Base-by-base conservation (phyloP, 2,113 vertebrate genomes). In the Tachycineta bicolor region DNA sequence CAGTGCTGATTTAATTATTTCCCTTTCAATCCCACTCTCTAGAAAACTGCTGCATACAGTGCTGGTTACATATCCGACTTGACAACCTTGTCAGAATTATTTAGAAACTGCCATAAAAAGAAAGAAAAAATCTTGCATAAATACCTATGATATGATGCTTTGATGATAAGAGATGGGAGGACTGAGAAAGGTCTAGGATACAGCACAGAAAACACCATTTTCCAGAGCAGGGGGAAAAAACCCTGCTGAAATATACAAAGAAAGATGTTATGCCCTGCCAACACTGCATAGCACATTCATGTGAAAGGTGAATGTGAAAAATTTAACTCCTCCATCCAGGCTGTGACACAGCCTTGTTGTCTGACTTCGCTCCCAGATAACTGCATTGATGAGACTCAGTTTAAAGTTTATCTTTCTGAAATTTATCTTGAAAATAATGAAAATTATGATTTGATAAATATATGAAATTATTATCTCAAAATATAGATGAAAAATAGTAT, bases 331-430 rank as follows among this genome's bases (percentile, higher is more conserved):
- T 31, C 8, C 1, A 3, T 70, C 43, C 31, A 83, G 20, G 19
- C 26, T 26, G 1, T 7, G 21, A 19, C 22, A 46, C 14, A 41
- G 14, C 15, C 41, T 31, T 79, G 31, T 60, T 0, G 0, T 33
- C 29, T 1, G 6, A 26, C 8, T 78, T 56, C 0, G 0, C 8
- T 89, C 23, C 15, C 31, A 89, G 15, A 59, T 8, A 62, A 81
- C 22, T 9, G 37, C 22, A 37, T 14, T 28, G 6, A n/a, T 16
- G 52, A 2, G 4, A 9, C 8, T 25, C 22, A 28, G 17, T 16
- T 81, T 33, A 29, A 46, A 7, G 11, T 26, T 26, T 69, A 6
- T 24, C 53, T 68, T 60, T n/a, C 29, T 75, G 19, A 92, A 89
- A 31, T 23, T 23, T n/a, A 16, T 23, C 10, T 75, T 47, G 24